Conservation (phyloP, 2,797 vertebrate genomes). For the Sebastes cheni region DNA sequence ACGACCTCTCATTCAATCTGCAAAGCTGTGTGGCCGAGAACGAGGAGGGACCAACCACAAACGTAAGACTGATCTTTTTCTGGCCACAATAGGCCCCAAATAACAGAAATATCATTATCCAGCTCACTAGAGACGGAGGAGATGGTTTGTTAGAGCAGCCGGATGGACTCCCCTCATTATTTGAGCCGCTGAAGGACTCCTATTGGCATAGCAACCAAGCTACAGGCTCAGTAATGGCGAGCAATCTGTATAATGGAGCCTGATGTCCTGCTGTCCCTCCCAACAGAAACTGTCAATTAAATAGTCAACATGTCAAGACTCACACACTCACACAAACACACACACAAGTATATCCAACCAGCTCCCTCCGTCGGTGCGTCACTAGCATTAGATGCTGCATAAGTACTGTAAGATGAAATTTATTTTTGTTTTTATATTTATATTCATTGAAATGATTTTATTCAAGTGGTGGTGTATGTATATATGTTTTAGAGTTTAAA, state of each 20-base stretch:
- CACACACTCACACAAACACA: constrained; percentile 20
- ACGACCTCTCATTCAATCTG: constrained; percentile 96
- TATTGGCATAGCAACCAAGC: constrained; percentile 66
- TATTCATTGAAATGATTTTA: neutral
- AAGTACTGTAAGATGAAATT: neutral
- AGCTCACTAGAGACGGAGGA: constrained; percentile 16
- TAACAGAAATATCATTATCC: constrained; percentile 28
- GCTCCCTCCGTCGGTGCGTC: neutral
- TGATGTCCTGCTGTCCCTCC: constrained; percentile 60
- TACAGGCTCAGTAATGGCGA: constrained; percentile 43
- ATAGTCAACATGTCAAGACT: constrained; percentile 33
- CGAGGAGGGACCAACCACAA: constrained; percentile 98
- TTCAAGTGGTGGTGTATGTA: neutral
- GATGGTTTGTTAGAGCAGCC: constrained; percentile 22
- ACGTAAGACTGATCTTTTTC: constrained; percentile 80
- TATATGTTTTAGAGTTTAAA: neutral
- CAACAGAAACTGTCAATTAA: constrained; percentile 47
- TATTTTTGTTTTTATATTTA: neutral
- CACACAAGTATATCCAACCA: neutral
- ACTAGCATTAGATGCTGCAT: neutral
- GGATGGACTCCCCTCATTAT: constrained; percentile 40
- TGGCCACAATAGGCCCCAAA: neutral
- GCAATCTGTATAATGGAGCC: constrained; percentile 57
- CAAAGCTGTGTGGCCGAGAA: constrained; percentile 98
- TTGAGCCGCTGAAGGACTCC: constrained; percentile 35